Evolutionary conservation across 2,797 vertebrate species (phyloP).

Genomic region (Anguilla pacifica): DNA sequence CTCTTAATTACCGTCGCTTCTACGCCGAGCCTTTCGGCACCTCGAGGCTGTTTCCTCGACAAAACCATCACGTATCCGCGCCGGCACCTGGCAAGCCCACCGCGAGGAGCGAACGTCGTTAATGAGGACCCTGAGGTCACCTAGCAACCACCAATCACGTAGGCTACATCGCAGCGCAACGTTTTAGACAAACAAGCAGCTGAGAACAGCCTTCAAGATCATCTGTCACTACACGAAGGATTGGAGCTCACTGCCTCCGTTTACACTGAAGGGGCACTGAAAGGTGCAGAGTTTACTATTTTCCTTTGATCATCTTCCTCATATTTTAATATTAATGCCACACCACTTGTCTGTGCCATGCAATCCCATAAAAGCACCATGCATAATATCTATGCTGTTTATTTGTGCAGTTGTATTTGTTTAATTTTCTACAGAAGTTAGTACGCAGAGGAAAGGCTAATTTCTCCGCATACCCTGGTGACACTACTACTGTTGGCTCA

Average conservation of each 20-base stretch:
- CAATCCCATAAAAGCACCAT: background rate
- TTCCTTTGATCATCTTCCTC: background rate
- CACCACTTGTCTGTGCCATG: background rate
- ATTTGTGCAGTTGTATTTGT: background rate
- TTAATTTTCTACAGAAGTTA: background rate
- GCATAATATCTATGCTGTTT: background rate
- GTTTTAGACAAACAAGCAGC: background rate
- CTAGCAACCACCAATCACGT: background rate
- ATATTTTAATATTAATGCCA: background rate
- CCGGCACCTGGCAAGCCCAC: background rate
- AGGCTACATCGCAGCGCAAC: background rate
- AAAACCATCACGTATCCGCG: background rate
- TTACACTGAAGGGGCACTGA: background rate
- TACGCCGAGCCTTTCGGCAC: background rate
- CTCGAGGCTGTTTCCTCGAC: background rate
- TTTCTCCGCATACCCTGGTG: background rate
- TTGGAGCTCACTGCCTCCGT: background rate
- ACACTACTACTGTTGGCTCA: background rate
- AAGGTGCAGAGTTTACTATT: background rate
- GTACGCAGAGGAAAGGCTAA: background rate
- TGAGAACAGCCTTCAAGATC: background rate
- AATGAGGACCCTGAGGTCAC: slow-evolving; percentile 7
- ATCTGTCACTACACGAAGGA: background rate
- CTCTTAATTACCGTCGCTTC: background rate
- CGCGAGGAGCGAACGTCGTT: background rate